These are phyloP conservation scores for Notoglanidium macrostoma DNA, from an alignment of 2,797 vertebrate species.

Conservation along the genomic window DNA sequence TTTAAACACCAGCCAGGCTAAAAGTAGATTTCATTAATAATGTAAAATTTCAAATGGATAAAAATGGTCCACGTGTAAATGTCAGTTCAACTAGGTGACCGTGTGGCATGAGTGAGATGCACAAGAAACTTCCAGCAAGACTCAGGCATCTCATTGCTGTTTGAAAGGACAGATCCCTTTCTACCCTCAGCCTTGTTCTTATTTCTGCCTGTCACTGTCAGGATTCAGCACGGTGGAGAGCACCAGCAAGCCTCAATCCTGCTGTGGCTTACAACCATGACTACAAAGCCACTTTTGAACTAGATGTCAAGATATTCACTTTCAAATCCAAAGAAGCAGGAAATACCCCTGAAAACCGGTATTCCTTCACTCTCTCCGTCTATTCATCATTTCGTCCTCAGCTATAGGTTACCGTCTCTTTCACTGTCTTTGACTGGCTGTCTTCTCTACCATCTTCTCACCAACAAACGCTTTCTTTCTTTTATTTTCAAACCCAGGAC, in stretches of 20 bases:
- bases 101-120: neutral
- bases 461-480: conserved; percentile 34
- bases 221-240: conserved; percentile 5
- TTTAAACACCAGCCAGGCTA: neutral
- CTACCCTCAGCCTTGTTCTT: neutral
- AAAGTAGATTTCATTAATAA: neutral
- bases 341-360: conserved; percentile 28
- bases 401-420: neutral
- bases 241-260: conserved; percentile 22
- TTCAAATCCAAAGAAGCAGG: conserved; percentile 24
- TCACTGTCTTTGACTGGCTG: neutral
- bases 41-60: neutral
- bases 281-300: conserved; percentile 45
- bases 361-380: conserved; percentile 11
- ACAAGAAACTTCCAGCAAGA: neutral
- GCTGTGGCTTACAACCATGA: conserved; percentile 27
- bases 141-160: neutral
- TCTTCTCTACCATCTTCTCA: neutral
- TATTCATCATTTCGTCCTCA: neutral
- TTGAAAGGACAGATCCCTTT: conserved; percentile 19
- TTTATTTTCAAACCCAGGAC: conserved; percentile 5
- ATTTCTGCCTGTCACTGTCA: neutral
- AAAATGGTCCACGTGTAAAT: conserved; percentile 11
- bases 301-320: conserved; percentile 16
- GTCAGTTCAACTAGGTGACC: conserved; percentile 1